Conservation (phyloP, 1,140 invertebrate species). For the Pomacea maculata region DNA sequence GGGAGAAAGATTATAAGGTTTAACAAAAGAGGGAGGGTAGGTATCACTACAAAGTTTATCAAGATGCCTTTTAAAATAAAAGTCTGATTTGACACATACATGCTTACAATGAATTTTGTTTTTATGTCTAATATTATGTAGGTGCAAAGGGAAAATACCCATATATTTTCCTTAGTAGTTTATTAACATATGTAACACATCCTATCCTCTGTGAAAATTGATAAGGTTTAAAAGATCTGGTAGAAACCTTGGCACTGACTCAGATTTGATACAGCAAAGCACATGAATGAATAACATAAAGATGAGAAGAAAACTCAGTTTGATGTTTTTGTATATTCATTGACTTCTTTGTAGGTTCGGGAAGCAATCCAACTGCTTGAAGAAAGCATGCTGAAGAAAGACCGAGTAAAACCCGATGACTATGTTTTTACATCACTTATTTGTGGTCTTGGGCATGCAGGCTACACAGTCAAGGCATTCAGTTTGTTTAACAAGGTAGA, state of each 20-base stretch:
- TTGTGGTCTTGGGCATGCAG: slow-evolving; percentile 79
- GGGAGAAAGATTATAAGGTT: slow-evolving; percentile 36
- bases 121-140: neutral
- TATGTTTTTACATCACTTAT: slow-evolving; percentile 86
- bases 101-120: no score
- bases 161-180: no score
- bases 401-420: slow-evolving; percentile 78
- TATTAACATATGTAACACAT: no score
- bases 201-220: no score
- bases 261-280: neutral
- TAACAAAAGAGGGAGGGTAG: slow-evolving; percentile 37
- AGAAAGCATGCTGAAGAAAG: slow-evolving; percentile 76
- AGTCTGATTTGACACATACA: no score
- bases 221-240: neutral
- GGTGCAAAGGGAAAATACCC: no score
- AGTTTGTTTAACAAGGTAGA: slow-evolving; percentile 76
- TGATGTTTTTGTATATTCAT: neutral
- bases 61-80: no score
- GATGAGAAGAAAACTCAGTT: neutral
- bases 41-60: neutral
- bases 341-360: slow-evolving; percentile 36
- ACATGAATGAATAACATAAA: neutral
- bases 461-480: slow-evolving; percentile 86
- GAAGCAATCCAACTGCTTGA: slow-evolving; percentile 82
- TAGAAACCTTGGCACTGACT: neutral